Base-by-base conservation (phyloP, 2,113 vertebrate genomes). In the Hoplias malabaricus region DNA sequence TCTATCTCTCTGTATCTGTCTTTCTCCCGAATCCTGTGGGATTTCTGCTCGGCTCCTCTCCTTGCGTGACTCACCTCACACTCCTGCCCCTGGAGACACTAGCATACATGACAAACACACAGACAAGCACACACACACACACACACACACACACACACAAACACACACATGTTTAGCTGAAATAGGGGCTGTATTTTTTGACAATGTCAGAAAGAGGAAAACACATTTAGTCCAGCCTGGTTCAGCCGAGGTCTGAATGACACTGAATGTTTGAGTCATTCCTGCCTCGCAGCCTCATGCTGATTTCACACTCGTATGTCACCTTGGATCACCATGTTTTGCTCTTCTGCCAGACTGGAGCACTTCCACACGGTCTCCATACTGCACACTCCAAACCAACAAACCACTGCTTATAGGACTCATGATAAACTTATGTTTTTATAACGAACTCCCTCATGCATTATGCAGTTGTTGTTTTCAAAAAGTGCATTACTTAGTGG, bases 271-370 rank as follows among this genome's bases (percentile, higher is more conserved):
- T 71, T 63, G 33, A 65, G 46, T 56, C 19, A 65, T 9, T 72
- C 50, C 57, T 72, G 46, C 13, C 69, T 71, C 13, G 38, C 76
- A 63, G 68, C 76, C 57, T 65, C 40, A 53, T 53, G 43, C 21
- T 78, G 57, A 54, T 61, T 69, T 69, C 75, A 61, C 40, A 50
- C 40, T 27, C 34, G 66, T 31, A 70, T 63, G 62, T 78, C 68
- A 78, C 56, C 36, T 78, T 71, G 68, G 61, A 71, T 78, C 40
- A 78, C 29, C 21, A 25, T 70, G 42, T 23, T 36, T 50, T 16
- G 29, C 66, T 27, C 42, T 25, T 78, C 42, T 48, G 54, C 40
- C 67, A 62, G 34, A 48, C 25, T 57, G 9, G 59, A 12, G n/a
- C 76, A 62, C 29, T 21, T 19, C 59, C 21, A 61, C 57, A 68